Evolutionary conservation across 2,888 invertebrate species (phyloP), one percentile per base, ranked within the genome.

Genomic region (Folsomia candida): DNA sequence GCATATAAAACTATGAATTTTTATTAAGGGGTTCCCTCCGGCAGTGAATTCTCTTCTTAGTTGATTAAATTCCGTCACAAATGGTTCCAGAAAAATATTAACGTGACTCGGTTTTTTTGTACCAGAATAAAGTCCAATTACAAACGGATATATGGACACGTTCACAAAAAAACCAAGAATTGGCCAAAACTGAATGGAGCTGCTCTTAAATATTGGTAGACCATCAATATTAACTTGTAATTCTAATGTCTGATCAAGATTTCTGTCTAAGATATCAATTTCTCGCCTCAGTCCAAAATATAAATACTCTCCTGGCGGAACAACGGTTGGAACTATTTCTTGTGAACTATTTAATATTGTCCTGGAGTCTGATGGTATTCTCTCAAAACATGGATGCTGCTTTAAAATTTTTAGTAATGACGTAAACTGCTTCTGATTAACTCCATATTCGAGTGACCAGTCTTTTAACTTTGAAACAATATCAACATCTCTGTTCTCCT

Each of bases 301-400:
- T 18, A 28, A 58, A 22, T 67, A 67, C 1, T 67, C 24, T n/a
- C 67, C 67, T 2, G 67, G 67, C 22, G 20, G 1, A 11, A 67
- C 2, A 1, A 3, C 1, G 6, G 2, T 59, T 14, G 29, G 3
- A 1, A 2, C 1, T 3, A 67, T 67, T 11, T 28, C 2, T n/a
- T 37, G 1, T 29, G 57, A 37, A 6, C 25, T 58, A 37, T 67
- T 58, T 9, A 67, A n/a, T 24, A 67, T 18, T 22, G 67, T 67
- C 14, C 67, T 11, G 3, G 58, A 51, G 24, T 66, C 66, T 54
- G 1, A 22, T 57, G 66, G 66, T 6, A 66, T 14, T 22, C 27
- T 28, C 4, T 4, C 1, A 22, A 66, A 66, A 18, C 66, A 54
- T n/a, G 54, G 20, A 66, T 66, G 54, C 4, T 6, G 9, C 20